These are phyloP conservation scores for Habroteleia sp. DNA, from an alignment of 2,888 invertebrate genomes.

Conservation along the genomic window DNA sequence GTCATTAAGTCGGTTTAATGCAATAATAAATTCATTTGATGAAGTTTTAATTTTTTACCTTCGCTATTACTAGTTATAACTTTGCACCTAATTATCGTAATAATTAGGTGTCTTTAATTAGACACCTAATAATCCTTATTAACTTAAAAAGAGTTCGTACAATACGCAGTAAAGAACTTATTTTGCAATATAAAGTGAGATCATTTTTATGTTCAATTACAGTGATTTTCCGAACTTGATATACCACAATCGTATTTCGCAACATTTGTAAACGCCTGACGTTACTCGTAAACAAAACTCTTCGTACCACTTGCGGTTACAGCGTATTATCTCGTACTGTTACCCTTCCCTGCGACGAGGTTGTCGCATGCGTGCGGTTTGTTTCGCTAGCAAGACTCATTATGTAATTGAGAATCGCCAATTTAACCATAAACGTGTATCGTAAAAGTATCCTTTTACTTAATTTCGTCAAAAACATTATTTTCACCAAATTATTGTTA, in stretches of 20 bases:
- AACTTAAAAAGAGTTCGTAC: not conserved
- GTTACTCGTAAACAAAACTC: conserved; percentile 62
- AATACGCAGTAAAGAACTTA: conserved; percentile 2
- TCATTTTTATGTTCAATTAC: conserved; percentile 34
- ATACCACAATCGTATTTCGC: conserved; percentile 58
- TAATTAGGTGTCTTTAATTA: conserved; percentile 29
- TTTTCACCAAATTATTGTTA: too few relatives aligned
- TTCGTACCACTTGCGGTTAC: conserved; percentile 58
- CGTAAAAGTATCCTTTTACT: conserved; percentile 16
- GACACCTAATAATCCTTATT: conserved; percentile 8
- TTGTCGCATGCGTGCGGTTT: conserved; percentile 63
- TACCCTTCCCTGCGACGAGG: conserved; percentile 48
- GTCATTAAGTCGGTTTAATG: conserved; percentile 6
- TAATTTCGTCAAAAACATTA: too few relatives aligned
- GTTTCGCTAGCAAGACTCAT: conserved; percentile 35
- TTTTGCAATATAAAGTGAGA: not conserved
- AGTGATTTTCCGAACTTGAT: conserved; percentile 42
- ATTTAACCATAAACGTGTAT: conserved; percentile 37
- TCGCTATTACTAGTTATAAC: conserved; percentile 5
- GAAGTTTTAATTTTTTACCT: conserved; percentile 24
- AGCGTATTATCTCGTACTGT: conserved; percentile 55
- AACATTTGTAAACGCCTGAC: conserved; percentile 63
- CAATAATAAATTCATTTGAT: conserved; percentile 24
- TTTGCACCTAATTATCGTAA: conserved; percentile 24
- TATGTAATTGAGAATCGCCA: conserved; percentile 36